phyloP scores from a whole-genome alignment of 2,888 invertebrate species.

The Pheosia gnoma region DNA sequence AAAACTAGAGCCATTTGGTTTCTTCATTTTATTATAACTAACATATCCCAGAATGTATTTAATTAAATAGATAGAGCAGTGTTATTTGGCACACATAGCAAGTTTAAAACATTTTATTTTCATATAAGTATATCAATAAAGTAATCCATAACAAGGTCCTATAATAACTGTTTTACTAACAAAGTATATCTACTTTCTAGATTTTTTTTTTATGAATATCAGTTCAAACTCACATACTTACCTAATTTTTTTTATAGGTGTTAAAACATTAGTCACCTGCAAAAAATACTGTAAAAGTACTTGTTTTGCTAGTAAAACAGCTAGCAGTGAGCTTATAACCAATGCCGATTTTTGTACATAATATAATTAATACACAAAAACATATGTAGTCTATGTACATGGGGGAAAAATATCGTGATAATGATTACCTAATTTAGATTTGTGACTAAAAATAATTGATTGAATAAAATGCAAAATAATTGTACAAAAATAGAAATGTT shows the following conservation, averaged over 20 bases:
- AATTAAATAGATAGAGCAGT: conserved; percentile 33
- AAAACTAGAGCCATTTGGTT: not conserved
- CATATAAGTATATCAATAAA: conserved; percentile 18
- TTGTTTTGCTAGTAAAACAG: conserved; percentile 25
- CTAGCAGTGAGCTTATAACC: conserved; percentile 25
- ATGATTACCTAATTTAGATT: not conserved
- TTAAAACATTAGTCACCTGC: too few species aligned
- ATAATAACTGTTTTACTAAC: conserved; percentile 23
- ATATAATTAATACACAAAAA: not conserved
- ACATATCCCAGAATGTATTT: conserved; percentile 34
- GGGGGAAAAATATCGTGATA: too few species aligned
- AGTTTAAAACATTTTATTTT: conserved; percentile 26
- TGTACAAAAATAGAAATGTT: conserved; percentile 22
- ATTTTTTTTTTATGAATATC: too few species aligned
- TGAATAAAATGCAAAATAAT: conserved; percentile 1
- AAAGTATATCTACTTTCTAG: not conserved
- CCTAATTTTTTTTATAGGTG: too few species aligned
- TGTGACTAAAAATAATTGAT: not conserved
- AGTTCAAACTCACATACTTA: too few species aligned
- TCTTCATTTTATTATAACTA: conserved; percentile 35
- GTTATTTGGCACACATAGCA: conserved; percentile 56
- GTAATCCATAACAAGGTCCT: conserved; percentile 34
- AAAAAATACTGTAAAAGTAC: not conserved
- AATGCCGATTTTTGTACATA: conserved; percentile 15
- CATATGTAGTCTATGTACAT: not conserved